These are phyloP conservation scores for Dryobota labecula DNA, from an alignment of 2,888 invertebrate species.

Conservation along the genomic window DNA sequence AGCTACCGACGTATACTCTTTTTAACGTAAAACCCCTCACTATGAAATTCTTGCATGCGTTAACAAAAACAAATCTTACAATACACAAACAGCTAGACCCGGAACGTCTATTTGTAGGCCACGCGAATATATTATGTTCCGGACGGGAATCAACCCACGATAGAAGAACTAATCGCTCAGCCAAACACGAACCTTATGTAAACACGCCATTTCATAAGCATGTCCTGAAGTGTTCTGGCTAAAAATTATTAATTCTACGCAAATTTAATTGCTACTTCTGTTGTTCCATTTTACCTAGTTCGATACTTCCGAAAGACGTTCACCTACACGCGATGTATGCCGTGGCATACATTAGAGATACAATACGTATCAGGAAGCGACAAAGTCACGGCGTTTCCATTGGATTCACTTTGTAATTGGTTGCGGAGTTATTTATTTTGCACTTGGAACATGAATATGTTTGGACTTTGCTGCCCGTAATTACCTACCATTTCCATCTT, in stretches of 20 bases:
- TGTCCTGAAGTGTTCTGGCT: constrained; percentile 17
- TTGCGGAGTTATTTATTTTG: constrained; percentile 20
- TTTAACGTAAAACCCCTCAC: not conserved
- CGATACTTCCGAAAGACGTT: constrained; percentile 57
- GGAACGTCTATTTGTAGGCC: not conserved
- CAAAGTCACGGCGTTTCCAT: constrained; percentile 32
- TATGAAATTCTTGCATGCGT: not conserved
- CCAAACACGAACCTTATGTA: constrained; percentile 37
- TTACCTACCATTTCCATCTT: not conserved
- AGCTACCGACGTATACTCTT: not conserved
- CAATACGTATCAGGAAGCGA: constrained; percentile 44
- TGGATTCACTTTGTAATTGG: constrained; percentile 42
- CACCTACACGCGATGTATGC: constrained; percentile 51
- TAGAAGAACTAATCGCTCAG: not conserved
- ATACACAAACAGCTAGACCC: not conserved
- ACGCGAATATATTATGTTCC: constrained; percentile 1
- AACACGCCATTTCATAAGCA: constrained; percentile 53
- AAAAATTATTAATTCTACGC: constrained; percentile 36
- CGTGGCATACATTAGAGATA: constrained; percentile 58
- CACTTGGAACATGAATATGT: constrained; percentile 33
- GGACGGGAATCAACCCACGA: constrained; percentile 11
- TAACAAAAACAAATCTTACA: not conserved
- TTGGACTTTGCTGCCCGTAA: not conserved
- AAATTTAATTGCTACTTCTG: constrained; percentile 48
- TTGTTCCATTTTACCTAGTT: constrained; percentile 43